Evolutionary conservation across 2,797 vertebrate genomes (phyloP).

Genomic region (Tiaroga cobitis): DNA sequence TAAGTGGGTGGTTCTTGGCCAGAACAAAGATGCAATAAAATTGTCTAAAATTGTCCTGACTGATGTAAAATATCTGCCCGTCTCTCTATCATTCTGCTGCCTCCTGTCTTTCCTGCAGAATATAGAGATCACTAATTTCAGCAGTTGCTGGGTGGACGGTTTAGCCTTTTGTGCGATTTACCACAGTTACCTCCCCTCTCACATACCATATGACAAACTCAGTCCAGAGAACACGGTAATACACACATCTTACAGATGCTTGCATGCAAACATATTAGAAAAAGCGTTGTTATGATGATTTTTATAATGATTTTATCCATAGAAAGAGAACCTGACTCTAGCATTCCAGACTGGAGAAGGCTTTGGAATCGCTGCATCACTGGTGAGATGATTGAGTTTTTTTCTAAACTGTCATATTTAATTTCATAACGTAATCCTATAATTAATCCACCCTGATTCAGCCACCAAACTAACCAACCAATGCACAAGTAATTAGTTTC

Average conservation of each 20-base stretch:
- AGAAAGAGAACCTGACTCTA: constrained; percentile 82
- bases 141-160: constrained; percentile 86
- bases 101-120: constrained; percentile 69
- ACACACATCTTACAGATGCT: constrained; percentile 5
- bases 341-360: constrained; percentile 82
- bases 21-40: neutral
- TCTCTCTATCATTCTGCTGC: neutral
- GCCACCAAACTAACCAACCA: neutral
- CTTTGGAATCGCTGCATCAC: constrained; percentile 75
- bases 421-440: neutral
- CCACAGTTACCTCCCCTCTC: constrained; percentile 84
- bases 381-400: constrained; percentile 69
- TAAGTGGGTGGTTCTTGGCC: neutral
- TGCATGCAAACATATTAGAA: neutral
- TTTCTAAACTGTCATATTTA: neutral
- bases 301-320: constrained; percentile 35
- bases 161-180: constrained; percentile 85
- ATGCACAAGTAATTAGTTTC: constrained; percentile 7
- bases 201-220: constrained; percentile 78
- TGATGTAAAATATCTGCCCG: no score
- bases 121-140: constrained; percentile 88
- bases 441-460: neutral
- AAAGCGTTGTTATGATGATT: neutral
- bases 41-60: neutral
- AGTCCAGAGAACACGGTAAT: constrained; percentile 78